Percentiles rank a stretch among this genome's conserved stretches.
Conservation (phyloP, 92 coral and sea anemone genomes). For the Paramuricea clavata region DNA sequence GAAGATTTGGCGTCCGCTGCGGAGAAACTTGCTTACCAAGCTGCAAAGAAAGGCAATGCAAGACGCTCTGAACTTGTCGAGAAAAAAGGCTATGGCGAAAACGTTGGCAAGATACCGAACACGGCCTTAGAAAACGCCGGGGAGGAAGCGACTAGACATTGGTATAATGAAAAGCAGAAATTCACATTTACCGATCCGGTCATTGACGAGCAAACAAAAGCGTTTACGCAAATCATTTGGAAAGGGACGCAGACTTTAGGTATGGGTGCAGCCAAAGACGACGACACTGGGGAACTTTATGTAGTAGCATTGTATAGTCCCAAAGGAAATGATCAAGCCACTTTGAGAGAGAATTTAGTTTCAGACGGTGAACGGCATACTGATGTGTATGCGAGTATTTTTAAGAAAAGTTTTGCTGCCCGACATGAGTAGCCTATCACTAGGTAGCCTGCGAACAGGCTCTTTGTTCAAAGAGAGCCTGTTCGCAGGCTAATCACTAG, state of each 20-base stretch:
- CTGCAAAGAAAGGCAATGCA: constrained; percentile 90
- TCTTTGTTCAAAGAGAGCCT: no score
- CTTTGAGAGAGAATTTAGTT: constrained; percentile 74
- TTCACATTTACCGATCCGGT: constrained; percentile 92
- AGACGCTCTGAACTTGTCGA: constrained; percentile 77
- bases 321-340: constrained; percentile 77
- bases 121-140: constrained; percentile 91
- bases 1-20: constrained; percentile 93
- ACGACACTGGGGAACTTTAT: constrained; percentile 88
- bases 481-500: no score
- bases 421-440: background rate
- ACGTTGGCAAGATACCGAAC: constrained; percentile 87
- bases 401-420: constrained; percentile 55
- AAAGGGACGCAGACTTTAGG: constrained; percentile 79
- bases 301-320: constrained; percentile 95
- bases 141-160: constrained; percentile 82
- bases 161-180: constrained; percentile 88
- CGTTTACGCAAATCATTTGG: constrained; percentile 95
- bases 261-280: constrained; percentile 97
- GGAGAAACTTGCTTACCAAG: constrained; percentile 92
- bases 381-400: constrained; percentile 94
- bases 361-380: constrained; percentile 71
- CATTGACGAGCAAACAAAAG: constrained; percentile 66
- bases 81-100: constrained; percentile 83
- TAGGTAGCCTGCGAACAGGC: no score